Percentiles rank a stretch among this genome's conserved stretches.
Conservation (phyloP, 1,140 invertebrate genomes). For the Lordiphosa stackelbergi region DNA sequence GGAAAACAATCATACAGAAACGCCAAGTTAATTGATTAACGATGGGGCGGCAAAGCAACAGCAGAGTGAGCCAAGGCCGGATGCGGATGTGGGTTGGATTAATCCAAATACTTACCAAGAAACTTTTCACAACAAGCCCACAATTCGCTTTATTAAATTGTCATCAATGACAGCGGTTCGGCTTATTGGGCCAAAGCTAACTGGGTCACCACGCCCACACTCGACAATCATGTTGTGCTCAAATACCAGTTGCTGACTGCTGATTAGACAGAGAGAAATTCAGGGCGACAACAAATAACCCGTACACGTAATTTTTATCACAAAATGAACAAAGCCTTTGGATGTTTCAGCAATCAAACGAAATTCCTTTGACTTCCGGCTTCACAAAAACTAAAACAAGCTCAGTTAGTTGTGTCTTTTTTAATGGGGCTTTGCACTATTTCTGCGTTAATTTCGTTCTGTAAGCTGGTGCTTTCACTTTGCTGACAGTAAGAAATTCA, state of each 20-base stretch:
- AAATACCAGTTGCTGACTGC: slow-evolving; percentile 10
- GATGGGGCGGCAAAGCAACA: slow-evolving; percentile 9
- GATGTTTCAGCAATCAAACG: neutral
- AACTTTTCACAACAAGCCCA: slow-evolving; percentile 44
- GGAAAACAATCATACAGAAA: slow-evolving; percentile 45
- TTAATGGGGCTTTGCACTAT: no score
- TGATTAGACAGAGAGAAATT: slow-evolving; percentile 45
- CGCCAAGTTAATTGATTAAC: slow-evolving; percentile 66
- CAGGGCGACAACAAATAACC: neutral
- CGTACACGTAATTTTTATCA: neutral
- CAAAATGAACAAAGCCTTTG: neutral
- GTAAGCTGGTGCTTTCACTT: no score
- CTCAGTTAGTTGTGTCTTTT: no score
- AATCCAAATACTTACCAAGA: slow-evolving; percentile 20
- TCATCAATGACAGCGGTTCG: slow-evolving; percentile 29
- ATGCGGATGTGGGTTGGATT: slow-evolving; percentile 18
- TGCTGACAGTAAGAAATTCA: no score
- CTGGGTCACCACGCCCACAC: slow-evolving; percentile 38
- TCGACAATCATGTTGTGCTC: slow-evolving; percentile 13
- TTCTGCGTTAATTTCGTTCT: no score
- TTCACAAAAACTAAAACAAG: no score
- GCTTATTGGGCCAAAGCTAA: slow-evolving; percentile 16
- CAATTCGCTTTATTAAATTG: slow-evolving; percentile 72
- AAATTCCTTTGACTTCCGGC: no score
- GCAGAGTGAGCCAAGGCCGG: neutral